phyloP scores from a whole-genome alignment of 2,113 vertebrate species.

The Argyrosomus japonicus region DNA sequence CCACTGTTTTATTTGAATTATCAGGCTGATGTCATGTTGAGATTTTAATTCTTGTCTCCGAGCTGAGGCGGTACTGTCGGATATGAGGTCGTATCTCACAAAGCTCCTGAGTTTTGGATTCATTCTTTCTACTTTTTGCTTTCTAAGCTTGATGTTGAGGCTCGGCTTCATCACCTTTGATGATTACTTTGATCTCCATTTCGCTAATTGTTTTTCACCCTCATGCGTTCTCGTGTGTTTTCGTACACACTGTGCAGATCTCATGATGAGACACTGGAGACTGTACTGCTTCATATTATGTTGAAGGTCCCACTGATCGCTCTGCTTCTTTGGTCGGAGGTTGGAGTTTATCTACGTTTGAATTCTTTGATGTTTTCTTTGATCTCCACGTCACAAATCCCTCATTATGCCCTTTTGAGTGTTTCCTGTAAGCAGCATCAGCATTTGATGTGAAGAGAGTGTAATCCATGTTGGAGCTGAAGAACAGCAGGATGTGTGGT shows the following conservation, averaged over 20 bases:
- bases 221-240: not conserved
- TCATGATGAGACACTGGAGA: not conserved
- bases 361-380: slow-evolving; percentile 48
- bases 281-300: not conserved
- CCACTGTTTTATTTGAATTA: not conserved
- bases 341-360: slow-evolving; percentile 26
- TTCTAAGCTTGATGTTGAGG: not conserved
- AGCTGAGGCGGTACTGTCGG: not conserved
- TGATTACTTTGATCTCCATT: slow-evolving; percentile 34
- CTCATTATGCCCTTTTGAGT: slow-evolving; percentile 36
- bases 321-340: slow-evolving; percentile 21
- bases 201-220: slow-evolving; percentile 16
- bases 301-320: not conserved
- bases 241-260: not conserved
- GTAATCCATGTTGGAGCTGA: slow-evolving; percentile 28
- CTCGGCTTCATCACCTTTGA: not conserved
- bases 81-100: not conserved
- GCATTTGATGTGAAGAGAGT: slow-evolving; percentile 36
- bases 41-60: not conserved
- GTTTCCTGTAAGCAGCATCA: slow-evolving; percentile 17
- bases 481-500: not conserved
- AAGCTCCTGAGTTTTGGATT: not conserved
- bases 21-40: slow-evolving; percentile 7
- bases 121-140: not conserved
- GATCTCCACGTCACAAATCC: slow-evolving; percentile 10